Percentiles rank a stretch among this genome's conserved stretches.
Conservation (phyloP, 2,797 vertebrate species). For the Hemitrygon akajei region DNA sequence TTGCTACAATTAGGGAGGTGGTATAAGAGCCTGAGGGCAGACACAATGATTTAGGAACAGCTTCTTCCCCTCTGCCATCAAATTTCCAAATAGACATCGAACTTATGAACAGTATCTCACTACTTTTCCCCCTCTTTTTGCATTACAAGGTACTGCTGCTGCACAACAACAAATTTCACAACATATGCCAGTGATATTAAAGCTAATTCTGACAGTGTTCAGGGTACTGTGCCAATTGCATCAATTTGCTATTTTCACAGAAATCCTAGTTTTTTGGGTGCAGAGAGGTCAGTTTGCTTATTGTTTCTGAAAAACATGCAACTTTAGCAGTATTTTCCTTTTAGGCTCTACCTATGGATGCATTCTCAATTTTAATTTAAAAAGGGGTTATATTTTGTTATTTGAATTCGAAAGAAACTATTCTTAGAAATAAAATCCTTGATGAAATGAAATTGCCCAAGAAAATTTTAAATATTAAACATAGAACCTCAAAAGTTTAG, state of each 20-base stretch:
- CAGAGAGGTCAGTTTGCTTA: neutral
- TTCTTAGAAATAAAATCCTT: neutral
- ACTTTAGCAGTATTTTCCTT: neutral
- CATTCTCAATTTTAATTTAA: neutral
- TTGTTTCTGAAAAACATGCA: neutral
- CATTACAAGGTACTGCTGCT: too few relatives aligned
- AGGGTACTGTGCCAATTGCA: neutral
- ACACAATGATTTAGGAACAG: too few relatives aligned
- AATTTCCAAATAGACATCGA: too few relatives aligned
- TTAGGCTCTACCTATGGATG: neutral
- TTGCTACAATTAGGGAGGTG: too few relatives aligned
- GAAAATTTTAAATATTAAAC: neutral
- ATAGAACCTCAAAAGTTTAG: neutral
- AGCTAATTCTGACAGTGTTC: neutral
- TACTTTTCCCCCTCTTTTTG: too few relatives aligned
- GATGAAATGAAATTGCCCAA: neutral
- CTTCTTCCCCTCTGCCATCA: too few relatives aligned
- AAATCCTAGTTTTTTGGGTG: neutral
- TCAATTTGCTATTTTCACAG: neutral
- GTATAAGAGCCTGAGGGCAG: too few relatives aligned
- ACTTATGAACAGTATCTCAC: too few relatives aligned
- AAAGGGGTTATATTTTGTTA: neutral
- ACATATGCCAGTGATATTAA: too few relatives aligned
- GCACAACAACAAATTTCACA: too few relatives aligned
- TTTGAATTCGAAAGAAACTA: neutral